These are phyloP conservation scores for Pantherophis vulpinus DNA, from an alignment of 2,797 vertebrate species.

Conservation along the genomic window DNA sequence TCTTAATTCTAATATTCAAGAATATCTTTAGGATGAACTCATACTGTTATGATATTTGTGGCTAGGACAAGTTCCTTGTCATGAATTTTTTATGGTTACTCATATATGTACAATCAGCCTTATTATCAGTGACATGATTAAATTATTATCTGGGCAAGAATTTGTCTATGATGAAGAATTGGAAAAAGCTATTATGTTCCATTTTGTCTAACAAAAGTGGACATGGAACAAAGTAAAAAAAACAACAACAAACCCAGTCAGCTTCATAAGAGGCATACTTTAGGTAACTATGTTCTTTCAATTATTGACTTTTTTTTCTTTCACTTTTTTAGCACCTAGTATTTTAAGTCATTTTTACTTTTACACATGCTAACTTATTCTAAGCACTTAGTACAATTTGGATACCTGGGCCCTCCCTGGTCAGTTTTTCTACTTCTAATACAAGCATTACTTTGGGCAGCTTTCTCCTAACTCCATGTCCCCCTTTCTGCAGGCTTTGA, in stretches of 20 bases:
- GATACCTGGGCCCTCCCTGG: neutral
- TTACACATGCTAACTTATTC: neutral
- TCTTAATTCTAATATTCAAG: neutral
- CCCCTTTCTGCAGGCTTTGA: neutral
- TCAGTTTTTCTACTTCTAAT: neutral
- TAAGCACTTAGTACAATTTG: neutral
- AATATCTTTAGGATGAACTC: conserved; percentile 7
- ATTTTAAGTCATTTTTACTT: conserved; percentile 23
- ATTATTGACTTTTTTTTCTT: conserved; percentile 27
- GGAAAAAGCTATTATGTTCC: neutral
- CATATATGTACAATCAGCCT: conserved; percentile 12
- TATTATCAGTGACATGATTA: neutral
- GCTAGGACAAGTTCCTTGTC: neutral
- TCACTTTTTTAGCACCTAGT: neutral
- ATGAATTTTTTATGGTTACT: conserved; percentile 15
- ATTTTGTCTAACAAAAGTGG: conserved; percentile 15
- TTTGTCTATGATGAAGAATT: conserved; percentile 19
- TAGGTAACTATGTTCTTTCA: neutral
- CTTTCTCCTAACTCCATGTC: neutral
- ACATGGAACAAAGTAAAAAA: conserved; percentile 24
- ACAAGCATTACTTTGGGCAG: neutral
- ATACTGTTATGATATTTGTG: conserved; percentile 20
- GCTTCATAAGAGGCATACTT: conserved; percentile 32
- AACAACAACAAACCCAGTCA: neutral
- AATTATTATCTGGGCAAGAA: neutral